A percentile compares a stretch with the other conserved stretches of the same genome.
Conservation (phyloP, 2,113 vertebrate species). For the Tauraco erythrolophus region DNA sequence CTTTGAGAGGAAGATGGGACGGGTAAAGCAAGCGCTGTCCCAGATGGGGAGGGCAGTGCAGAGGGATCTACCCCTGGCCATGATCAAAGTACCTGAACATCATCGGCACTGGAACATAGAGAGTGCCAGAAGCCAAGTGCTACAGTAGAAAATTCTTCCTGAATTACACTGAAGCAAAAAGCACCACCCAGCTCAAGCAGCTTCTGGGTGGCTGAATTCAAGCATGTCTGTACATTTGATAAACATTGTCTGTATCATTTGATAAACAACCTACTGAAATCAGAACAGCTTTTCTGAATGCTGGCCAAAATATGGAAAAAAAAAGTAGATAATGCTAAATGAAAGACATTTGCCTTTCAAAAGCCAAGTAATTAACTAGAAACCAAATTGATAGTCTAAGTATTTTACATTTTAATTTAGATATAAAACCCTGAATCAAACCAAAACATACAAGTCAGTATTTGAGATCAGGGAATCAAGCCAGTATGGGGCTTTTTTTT, state of each 20-base stretch:
- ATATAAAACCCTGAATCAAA: not conserved
- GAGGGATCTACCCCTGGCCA: not conserved
- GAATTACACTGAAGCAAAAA: not conserved
- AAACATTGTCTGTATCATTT: too few relatives aligned
- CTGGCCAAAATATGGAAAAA: not conserved
- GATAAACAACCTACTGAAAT: not conserved
- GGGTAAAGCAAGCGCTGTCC: not conserved
- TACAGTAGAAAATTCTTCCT: not conserved
- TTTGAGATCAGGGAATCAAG: not conserved
- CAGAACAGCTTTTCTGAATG: not conserved
- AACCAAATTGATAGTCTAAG: not conserved
- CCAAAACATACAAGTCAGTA: not conserved
- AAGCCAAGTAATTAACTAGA: not conserved
- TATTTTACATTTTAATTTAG: not conserved
- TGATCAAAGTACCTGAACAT: not conserved
- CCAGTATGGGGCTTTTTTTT: not conserved
- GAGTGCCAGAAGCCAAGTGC: not conserved
- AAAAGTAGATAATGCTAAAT: not conserved
- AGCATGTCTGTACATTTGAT: not conserved
- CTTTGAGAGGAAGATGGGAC: not conserved
- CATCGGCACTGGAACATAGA: accelerated
- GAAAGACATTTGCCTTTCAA: not conserved
- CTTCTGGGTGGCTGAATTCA: not conserved
- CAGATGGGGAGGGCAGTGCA: not conserved
- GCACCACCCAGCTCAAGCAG: not conserved